These are phyloP conservation scores for Mandrillus leucophaeus DNA, from an alignment of 2,113 vertebrate genomes.

Conservation along the genomic window DNA sequence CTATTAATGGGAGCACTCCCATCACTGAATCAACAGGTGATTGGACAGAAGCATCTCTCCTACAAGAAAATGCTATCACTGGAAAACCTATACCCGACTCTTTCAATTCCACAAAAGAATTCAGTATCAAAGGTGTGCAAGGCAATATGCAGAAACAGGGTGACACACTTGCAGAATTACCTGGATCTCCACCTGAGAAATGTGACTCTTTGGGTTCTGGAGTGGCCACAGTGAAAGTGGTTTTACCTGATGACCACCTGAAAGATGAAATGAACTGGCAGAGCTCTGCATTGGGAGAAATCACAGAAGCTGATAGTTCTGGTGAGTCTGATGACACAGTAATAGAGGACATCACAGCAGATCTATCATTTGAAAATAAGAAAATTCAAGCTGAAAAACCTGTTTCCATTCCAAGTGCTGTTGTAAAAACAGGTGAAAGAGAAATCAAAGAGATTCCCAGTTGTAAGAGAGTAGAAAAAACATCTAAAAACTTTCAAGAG, in stretches of 20 bases:
- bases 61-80: background rate
- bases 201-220: conserved; percentile 34
- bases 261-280: conserved; percentile 68
- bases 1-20: background rate
- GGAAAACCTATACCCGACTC: background rate
- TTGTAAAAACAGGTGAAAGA: conserved; percentile 6
- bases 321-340: conserved; percentile 94
- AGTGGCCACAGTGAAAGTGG: conserved; percentile 59
- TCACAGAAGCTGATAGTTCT: conserved; percentile 89
- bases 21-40: background rate
- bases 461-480: background rate
- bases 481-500: background rate
- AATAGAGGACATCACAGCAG: conserved; percentile 85
- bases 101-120: conserved; percentile 5
- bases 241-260: conserved; percentile 30
- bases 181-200: conserved; percentile 53
- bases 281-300: conserved; percentile 77
- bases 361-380: conserved; percentile 31
- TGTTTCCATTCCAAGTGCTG: background rate
- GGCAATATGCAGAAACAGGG: background rate
- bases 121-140: background rate
- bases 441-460: background rate
- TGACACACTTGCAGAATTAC: background rate
- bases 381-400: conserved; percentile 30
- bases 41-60: background rate